A percentile compares a stretch with the other conserved stretches of the same genome.
Conservation (phyloP, 2,797 vertebrate genomes). For the Typhlichthys subterraneus region DNA sequence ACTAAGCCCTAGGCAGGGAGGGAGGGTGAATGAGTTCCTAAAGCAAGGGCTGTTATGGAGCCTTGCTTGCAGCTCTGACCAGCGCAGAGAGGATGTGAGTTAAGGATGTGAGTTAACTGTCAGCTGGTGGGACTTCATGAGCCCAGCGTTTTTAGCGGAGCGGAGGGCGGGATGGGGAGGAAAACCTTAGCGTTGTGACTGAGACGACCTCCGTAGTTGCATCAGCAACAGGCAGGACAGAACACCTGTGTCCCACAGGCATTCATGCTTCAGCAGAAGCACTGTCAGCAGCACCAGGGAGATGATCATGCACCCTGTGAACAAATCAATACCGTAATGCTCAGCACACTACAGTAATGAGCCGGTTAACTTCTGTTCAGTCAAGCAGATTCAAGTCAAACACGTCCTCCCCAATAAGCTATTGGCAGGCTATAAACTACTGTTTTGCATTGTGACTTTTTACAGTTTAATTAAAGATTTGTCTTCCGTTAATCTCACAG, state of each 20-base stretch:
- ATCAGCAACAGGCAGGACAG: constrained; percentile 59
- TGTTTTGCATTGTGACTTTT: too few species aligned
- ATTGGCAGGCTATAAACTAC: too few species aligned
- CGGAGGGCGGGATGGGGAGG: not conserved
- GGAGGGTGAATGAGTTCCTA: constrained; percentile 14
- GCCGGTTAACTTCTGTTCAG: not conserved
- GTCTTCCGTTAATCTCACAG: too few species aligned
- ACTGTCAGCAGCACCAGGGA: constrained; percentile 20
- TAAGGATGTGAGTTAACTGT: constrained; percentile 71
- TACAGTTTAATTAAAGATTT: too few species aligned
- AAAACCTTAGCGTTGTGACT: constrained; percentile 46
- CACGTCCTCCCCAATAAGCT: not conserved
- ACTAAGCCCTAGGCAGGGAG: constrained; percentile 9
- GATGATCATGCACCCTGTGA: constrained; percentile 22
- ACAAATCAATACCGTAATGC: constrained; percentile 37
- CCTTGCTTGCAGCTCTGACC: constrained; percentile 54
- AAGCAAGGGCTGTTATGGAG: constrained; percentile 15
- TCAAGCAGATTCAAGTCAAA: not conserved
- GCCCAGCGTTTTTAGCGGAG: constrained; percentile 48
- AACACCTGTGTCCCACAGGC: constrained; percentile 35
- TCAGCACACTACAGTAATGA: constrained; percentile 14
- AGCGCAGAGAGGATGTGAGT: constrained; percentile 66
- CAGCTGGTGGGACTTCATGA: constrained; percentile 57
- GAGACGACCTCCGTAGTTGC: constrained; percentile 62
- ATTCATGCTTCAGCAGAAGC: constrained; percentile 27